These are phyloP conservation scores for Steinernema scapterisci DNA, from an alignment of 2,888 invertebrate species.

Conservation along the genomic window DNA sequence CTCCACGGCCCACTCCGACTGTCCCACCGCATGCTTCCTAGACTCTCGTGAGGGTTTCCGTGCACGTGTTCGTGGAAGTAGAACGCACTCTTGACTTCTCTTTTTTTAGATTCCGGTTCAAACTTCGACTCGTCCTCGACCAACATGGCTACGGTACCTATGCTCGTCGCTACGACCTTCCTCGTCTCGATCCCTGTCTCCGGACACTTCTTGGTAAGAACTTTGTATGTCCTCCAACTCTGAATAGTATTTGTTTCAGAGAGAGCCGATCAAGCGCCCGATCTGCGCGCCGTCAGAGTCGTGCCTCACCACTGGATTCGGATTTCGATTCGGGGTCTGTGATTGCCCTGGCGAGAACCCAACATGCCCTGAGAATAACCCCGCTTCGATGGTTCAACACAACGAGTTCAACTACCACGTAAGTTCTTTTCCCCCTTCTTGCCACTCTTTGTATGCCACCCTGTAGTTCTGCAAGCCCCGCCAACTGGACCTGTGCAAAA, in stretches of 20 bases:
- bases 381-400: neutral
- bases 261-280: neutral
- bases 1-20: too few relatives aligned
- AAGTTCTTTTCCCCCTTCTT: neutral
- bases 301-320: constrained; percentile 10
- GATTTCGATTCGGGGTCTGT: neutral
- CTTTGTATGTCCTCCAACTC: too few relatives aligned
- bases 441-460: neutral
- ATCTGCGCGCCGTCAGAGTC: neutral
- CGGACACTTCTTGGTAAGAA: too few relatives aligned
- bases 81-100: too few relatives aligned
- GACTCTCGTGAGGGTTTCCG: too few relatives aligned
- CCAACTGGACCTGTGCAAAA: neutral
- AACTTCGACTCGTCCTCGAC: too few relatives aligned
- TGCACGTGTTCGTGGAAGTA: too few relatives aligned
- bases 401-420: constrained; percentile 3
- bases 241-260: neutral
- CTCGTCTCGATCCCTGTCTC: too few relatives aligned
- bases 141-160: too few relatives aligned
- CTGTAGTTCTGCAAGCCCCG: constrained; percentile 8
- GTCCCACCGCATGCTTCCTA: too few relatives aligned
- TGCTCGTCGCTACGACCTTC: too few relatives aligned
- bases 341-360: constrained; percentile 18
- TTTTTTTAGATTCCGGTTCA: too few relatives aligned
- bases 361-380: neutral